A percentile compares a stretch with the other conserved stretches of the same genome.
These are phyloP conservation scores for Tetranychus piercei DNA, from an alignment of 2,888 invertebrate species.

Conservation along the genomic window DNA sequence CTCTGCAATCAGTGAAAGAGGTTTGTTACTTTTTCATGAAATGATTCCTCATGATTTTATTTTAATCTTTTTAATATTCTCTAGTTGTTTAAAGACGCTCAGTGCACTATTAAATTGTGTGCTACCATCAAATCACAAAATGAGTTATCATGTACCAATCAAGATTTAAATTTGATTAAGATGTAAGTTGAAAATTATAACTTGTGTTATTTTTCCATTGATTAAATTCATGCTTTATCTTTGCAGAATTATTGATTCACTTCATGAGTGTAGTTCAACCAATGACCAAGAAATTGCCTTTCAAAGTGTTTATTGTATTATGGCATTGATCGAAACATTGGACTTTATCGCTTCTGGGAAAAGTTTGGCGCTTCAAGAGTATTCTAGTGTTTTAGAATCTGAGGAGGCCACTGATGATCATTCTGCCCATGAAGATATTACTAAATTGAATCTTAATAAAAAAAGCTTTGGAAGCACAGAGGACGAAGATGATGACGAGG, in stretches of 20 bases:
- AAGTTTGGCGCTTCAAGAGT: constrained; percentile 43
- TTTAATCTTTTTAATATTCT: background rate
- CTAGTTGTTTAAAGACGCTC: background rate
- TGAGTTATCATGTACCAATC: background rate
- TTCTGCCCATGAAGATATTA: background rate
- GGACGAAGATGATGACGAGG: background rate
- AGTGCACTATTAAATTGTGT: background rate
- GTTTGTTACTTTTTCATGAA: constrained; percentile 28
- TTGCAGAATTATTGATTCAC: constrained; percentile 65
- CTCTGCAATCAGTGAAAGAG: constrained; percentile 61
- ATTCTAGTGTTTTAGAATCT: constrained; percentile 36
- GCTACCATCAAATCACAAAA: constrained; percentile 11
- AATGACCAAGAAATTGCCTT: constrained; percentile 43
- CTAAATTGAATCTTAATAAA: background rate
- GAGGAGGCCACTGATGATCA: background rate
- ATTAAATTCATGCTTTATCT: no score
- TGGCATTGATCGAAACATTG: constrained; percentile 56
- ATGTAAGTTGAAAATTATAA: constrained; percentile 29
- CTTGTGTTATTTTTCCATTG: no score
- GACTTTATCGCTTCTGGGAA: constrained; percentile 60
- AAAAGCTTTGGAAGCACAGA: background rate
- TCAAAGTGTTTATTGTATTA: constrained; percentile 32
- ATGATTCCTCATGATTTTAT: background rate
- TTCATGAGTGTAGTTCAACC: constrained; percentile 73
- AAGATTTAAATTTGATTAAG: constrained; percentile 30